Conservation (phyloP, 2,888 invertebrate species). For the Ceratothoa steindachneri region DNA sequence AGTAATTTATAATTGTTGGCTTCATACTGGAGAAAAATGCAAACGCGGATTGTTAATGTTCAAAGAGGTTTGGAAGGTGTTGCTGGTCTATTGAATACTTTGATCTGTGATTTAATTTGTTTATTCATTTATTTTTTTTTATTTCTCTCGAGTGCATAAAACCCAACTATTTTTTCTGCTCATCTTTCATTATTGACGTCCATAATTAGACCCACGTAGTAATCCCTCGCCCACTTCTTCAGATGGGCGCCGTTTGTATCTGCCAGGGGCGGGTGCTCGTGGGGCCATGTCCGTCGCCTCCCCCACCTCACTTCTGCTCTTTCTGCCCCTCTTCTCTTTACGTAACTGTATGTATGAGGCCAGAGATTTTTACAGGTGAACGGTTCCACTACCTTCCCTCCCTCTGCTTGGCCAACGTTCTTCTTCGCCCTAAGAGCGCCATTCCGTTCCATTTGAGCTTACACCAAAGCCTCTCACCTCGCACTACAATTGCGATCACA, state of each 20-base stretch:
- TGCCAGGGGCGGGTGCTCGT: conserved; percentile 44
- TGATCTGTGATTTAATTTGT: too few relatives aligned
- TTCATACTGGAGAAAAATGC: background rate
- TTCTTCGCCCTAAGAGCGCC: background rate
- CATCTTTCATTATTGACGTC: background rate
- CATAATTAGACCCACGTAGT: background rate
- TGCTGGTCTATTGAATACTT: background rate
- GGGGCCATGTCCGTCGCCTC: conserved; percentile 47
- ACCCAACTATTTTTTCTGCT: background rate
- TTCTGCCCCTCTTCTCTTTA: conserved; percentile 48
- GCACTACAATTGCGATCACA: background rate
- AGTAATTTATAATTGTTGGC: background rate
- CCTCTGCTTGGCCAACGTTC: background rate
- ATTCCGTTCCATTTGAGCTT: background rate
- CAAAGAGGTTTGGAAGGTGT: background rate
- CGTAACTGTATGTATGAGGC: conserved; percentile 48
- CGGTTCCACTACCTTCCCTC: conserved; percentile 11
- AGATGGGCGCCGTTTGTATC: conserved; percentile 46
- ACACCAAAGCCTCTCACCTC: background rate
- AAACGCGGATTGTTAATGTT: background rate
- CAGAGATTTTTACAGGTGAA: conserved; percentile 46
- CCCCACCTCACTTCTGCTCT: conserved; percentile 48
- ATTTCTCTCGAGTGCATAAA: background rate
- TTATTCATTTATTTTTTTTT: background rate
- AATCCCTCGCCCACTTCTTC: conserved; percentile 31